Percentiles rank a stretch among this genome's conserved stretches.
Evolutionary conservation across 2,888 invertebrate genomes (phyloP).

Genomic region (Hybos culiciformis): DNA sequence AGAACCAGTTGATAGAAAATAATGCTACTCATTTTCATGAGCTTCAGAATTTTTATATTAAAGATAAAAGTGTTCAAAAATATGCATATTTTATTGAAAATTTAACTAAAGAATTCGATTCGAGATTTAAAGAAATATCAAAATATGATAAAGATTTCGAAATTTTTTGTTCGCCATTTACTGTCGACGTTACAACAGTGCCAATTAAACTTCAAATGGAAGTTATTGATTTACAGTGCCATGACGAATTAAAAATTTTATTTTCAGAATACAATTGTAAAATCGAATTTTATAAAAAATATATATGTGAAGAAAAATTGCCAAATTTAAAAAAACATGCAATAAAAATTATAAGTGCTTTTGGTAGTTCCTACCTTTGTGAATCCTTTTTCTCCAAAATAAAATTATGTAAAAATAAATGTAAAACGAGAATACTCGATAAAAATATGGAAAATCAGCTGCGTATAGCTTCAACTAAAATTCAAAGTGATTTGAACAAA

Average conservation of each 20-base stretch:
- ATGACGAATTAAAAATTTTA: conserved; percentile 1
- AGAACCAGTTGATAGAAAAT: neutral
- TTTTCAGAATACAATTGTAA: conserved; percentile 2
- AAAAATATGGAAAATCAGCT: neutral
- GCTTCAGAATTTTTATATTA: neutral
- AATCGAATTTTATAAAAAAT: conserved; percentile 1
- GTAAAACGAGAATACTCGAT: neutral
- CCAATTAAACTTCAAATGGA: neutral
- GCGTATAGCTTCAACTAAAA: neutral
- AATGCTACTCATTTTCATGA: neutral
- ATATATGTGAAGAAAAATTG: neutral
- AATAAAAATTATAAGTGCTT: conserved; percentile 1
- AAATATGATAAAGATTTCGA: neutral
- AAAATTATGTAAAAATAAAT: neutral
- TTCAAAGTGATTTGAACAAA: neutral
- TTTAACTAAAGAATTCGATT: neutral
- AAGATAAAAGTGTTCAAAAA: neutral
- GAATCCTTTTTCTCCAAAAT: conserved; percentile 1
- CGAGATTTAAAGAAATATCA: neutral
- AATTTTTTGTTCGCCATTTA: neutral
- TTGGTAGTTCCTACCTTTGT: conserved; percentile 2
- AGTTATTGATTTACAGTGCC: conserved; percentile 3
- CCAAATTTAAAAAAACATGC: conserved; percentile 2
- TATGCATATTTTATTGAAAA: neutral
- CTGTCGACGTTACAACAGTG: neutral